Base-by-base conservation (phyloP, 2,888 invertebrate genomes). In the Meghimatium bilineatum region DNA sequence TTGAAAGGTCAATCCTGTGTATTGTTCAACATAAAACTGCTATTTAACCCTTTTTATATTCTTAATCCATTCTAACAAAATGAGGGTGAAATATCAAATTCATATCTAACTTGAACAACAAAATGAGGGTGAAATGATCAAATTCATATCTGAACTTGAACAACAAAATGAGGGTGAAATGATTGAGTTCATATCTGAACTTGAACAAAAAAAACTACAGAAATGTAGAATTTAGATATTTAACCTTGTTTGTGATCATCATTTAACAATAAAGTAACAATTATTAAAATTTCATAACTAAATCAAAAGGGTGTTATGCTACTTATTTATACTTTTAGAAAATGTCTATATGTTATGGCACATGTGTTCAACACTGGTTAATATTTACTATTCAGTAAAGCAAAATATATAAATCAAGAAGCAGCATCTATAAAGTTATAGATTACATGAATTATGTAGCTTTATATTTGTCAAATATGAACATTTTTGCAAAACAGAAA, bases 171-270 rank as follows among this genome's bases (percentile, higher is more conserved):
- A n/a, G n/a, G n/a, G n/a, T n/a, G 17, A 26, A 60, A 60, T 17
- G 23, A 14, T 20, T 60, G 29, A 63, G 29, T 29, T 63, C 63
- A 63, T 17, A 29, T 29, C 29, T 29, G 8, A 63, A 63, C 63
- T 29, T 29, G 29, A 60, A n/a, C 20, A 20, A 12, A 34, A 69
- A 10, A 69, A 34, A 36, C 17, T 23, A 69, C 36, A 69, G 23
- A 69, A 69, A 69, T 36, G 23, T 12, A 69, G 20, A 34, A 69
- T 32, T 36, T 20, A n/a, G n/a, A n/a, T n/a, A n/a, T n/a, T n/a
- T n/a, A 36, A 23, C 63, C 63, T 29, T 63, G n/a, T n/a, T 63
- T 63, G 63, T 63, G 63, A 63, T 63, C 63, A 63, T n/a, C n/a
- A 63, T 3, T n/a, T 36, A 69, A 36, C 5, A 36, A 69, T 69